These are phyloP conservation scores for Caenorhabditis plicata DNA, from an alignment of 2,888 invertebrate species.

Conservation along the genomic window DNA sequence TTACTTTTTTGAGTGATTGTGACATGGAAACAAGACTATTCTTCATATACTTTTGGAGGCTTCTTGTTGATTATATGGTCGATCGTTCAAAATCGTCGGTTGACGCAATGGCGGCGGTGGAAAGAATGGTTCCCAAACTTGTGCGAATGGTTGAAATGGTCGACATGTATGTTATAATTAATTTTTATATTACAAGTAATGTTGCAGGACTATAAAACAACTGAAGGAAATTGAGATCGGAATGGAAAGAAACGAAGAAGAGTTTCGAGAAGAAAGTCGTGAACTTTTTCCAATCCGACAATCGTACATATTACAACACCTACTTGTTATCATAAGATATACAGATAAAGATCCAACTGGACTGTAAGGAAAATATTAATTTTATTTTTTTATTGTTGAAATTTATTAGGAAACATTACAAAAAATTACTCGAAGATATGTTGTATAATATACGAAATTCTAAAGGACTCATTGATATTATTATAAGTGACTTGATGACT, in stretches of 20 bases:
- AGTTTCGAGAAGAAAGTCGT: background rate
- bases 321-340: slow-evolving; percentile 3
- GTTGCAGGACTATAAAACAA: slow-evolving; percentile 1
- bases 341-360: slow-evolving; percentile 5
- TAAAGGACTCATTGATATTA: slow-evolving; percentile 10
- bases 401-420: background rate
- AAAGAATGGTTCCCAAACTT: slow-evolving; percentile 11
- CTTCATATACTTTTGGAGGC: slow-evolving; percentile 14
- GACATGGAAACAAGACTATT: background rate
- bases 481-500: slow-evolving; percentile 4
- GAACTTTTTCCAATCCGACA: background rate
- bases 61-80: slow-evolving; percentile 6
- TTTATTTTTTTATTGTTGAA: no score
- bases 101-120: background rate
- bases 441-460: background rate
- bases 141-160: slow-evolving; percentile 15
- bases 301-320: background rate
- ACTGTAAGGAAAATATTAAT: slow-evolving; percentile 5
- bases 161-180: slow-evolving; percentile 3
- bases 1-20: no score
- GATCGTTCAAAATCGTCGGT: background rate
- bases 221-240: background rate
- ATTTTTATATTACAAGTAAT: slow-evolving; percentile 2
- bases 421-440: slow-evolving; percentile 6
- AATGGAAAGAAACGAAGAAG: background rate